These are phyloP conservation scores for Oreochromis grahami DNA, from an alignment of 2,797 vertebrate genomes.

Conservation along the genomic window DNA sequence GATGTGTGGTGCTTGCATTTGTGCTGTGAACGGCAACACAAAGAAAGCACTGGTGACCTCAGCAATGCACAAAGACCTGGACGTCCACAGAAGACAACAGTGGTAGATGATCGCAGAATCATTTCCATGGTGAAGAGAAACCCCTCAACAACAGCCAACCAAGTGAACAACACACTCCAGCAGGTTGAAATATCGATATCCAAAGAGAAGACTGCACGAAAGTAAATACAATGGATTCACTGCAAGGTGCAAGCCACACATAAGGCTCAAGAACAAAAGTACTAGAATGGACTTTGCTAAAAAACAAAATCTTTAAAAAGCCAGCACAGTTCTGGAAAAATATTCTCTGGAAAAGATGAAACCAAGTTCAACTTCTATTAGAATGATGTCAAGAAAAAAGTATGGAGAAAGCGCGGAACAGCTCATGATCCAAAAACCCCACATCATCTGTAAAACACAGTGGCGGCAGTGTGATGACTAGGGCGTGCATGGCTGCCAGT, in stretches of 20 bases:
- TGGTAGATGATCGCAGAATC: background rate
- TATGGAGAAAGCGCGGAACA: accelerated
- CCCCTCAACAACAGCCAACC: background rate
- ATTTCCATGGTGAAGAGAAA: background rate
- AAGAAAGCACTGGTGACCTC: background rate
- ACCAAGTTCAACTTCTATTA: background rate
- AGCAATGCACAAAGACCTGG: background rate
- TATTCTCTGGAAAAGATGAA: background rate
- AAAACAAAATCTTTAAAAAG: background rate
- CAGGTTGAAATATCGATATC: background rate
- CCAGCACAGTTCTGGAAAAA: background rate
- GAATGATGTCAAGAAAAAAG: background rate
- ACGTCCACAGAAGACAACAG: background rate
- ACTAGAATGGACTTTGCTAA: background rate
- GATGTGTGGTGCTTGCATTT: background rate
- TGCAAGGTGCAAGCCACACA: background rate
- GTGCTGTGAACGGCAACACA: background rate
- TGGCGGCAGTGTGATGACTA: background rate
- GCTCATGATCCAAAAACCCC: background rate
- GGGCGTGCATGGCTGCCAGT: background rate
- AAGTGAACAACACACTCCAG: background rate
- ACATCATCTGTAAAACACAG: background rate
- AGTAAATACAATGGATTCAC: background rate
- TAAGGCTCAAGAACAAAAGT: background rate
- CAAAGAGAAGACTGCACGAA: background rate